Evolutionary conservation across 2,888 invertebrate species (phyloP).

Genomic region (Lycaena phlaeas): DNA sequence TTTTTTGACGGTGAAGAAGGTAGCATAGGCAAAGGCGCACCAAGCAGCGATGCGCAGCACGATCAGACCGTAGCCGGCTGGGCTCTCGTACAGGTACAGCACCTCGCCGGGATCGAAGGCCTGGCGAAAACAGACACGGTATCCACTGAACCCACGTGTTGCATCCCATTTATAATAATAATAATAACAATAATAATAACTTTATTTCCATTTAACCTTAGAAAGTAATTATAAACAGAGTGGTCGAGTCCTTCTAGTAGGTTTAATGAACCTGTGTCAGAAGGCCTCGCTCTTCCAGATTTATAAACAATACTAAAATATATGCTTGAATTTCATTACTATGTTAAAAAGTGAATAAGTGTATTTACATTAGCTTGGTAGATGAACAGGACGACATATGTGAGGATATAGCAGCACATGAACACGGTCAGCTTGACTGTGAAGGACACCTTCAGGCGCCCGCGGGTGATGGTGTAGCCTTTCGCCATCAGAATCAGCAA

Average conservation of each 20-base stretch:
- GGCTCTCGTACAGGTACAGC: slow-evolving; percentile 91
- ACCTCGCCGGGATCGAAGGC: slow-evolving; percentile 94
- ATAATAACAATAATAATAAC: too few species aligned
- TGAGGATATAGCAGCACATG: slow-evolving; percentile 81
- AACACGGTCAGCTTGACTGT: slow-evolving; percentile 85
- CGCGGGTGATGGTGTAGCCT: slow-evolving; percentile 92
- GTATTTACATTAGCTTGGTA: slow-evolving; percentile 87
- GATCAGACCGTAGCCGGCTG: slow-evolving; percentile 89
- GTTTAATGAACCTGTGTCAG: too few species aligned
- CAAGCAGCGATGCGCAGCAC: slow-evolving; percentile 83
- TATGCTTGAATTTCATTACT: too few species aligned
- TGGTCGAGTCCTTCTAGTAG: too few species aligned
- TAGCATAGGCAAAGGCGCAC: slow-evolving; percentile 82
- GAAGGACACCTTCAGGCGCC: slow-evolving; percentile 80
- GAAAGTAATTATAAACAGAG: too few species aligned
- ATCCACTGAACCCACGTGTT: too few species aligned
- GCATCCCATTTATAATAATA: too few species aligned
- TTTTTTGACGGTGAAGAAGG: slow-evolving; percentile 83
- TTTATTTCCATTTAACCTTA: too few species aligned
- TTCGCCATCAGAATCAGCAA: slow-evolving; percentile 88
- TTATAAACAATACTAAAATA: too few species aligned
- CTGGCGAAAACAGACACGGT: too few species aligned
- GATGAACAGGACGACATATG: slow-evolving; percentile 83
- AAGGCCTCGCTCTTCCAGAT: too few species aligned
- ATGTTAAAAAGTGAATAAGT: too few species aligned